These are phyloP conservation scores for Eupeodes latifasciatus DNA, from an alignment of 2,888 invertebrate genomes.

Conservation along the genomic window DNA sequence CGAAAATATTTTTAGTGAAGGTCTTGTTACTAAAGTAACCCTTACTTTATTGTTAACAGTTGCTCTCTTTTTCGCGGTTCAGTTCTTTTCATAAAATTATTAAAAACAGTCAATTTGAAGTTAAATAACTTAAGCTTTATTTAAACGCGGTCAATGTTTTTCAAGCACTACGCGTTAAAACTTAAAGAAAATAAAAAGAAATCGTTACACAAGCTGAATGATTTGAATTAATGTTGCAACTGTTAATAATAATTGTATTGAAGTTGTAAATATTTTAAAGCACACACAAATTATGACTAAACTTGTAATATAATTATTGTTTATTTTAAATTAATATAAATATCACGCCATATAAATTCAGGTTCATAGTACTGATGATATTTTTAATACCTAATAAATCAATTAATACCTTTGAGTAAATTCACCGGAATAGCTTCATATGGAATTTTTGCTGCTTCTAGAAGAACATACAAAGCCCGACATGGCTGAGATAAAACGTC, in stretches of 20 bases:
- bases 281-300: not conserved
- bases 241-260: not conserved
- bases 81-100: not conserved
- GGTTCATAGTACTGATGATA: not conserved
- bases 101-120: not conserved
- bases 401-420: conserved; percentile 87
- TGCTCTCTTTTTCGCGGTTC: not conserved
- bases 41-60: no score
- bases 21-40: no score
- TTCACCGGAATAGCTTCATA: conserved; percentile 88
- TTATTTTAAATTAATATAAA: not conserved
- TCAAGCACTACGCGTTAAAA: not conserved
- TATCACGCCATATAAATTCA: conserved; percentile 24
- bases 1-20: no score
- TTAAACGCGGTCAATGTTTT: not conserved
- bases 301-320: not conserved
- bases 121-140: not conserved
- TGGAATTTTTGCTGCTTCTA: conserved; percentile 88
- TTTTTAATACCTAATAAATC: not conserved
- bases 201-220: not conserved
- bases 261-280: not conserved
- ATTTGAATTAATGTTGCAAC: not conserved
- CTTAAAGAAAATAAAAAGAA: not conserved
- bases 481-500: conserved; percentile 92
- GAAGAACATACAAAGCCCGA: conserved; percentile 89